phyloP scores from a whole-genome alignment of 2,888 invertebrate genomes.

The Leptinotarsa tumamoca region DNA sequence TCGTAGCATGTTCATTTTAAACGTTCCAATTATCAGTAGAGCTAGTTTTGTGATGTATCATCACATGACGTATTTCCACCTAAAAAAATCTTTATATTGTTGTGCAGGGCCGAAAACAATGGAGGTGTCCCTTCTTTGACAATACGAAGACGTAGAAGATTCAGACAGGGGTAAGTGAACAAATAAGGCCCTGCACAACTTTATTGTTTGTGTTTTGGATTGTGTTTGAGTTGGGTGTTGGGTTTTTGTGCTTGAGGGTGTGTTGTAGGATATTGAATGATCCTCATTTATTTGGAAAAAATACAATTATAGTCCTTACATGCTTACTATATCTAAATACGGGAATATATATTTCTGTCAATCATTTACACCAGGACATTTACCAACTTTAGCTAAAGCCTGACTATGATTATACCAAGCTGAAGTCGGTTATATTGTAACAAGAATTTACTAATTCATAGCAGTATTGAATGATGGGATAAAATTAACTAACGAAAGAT shows the following conservation, averaged over 20 bases:
- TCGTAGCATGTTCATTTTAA: slow-evolving; percentile 1
- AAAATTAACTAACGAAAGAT: too few species aligned
- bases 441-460: too few species aligned
- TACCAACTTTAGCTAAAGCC: too few species aligned
- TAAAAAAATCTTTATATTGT: slow-evolving; percentile 49
- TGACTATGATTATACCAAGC: too few species aligned
- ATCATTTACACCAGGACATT: too few species aligned
- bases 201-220: slow-evolving; percentile 39
- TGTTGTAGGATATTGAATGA: background rate
- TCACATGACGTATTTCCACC: background rate
- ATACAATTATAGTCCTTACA: too few species aligned
- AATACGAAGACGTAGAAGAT: slow-evolving; percentile 67
- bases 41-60: slow-evolving; percentile 11
- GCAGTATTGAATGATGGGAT: too few species aligned
- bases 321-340: too few species aligned
- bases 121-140: slow-evolving; percentile 72
- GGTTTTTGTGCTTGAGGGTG: slow-evolving; percentile 27
- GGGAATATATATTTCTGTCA: too few species aligned
- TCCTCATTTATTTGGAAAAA: background rate
- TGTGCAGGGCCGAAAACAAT: slow-evolving; percentile 75
- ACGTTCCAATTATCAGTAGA: background rate
- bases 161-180: slow-evolving; percentile 65
- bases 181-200: slow-evolving; percentile 63
- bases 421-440: too few species aligned
- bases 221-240: slow-evolving; percentile 38